Conservation (phyloP, 2,888 invertebrate genomes). For the Sphaerolaimus hirsutus region DNA sequence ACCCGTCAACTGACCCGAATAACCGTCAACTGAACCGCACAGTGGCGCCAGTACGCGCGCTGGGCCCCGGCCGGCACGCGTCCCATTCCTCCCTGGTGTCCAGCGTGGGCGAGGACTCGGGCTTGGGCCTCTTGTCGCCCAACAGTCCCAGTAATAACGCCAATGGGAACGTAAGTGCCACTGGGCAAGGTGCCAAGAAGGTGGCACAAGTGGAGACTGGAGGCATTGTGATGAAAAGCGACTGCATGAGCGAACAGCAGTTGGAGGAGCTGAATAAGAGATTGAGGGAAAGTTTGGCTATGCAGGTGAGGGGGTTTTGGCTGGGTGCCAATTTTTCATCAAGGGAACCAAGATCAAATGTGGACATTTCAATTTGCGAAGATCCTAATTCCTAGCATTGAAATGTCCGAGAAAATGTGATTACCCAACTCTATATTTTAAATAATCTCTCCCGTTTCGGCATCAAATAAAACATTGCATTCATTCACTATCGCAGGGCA, state of each 20-base stretch:
- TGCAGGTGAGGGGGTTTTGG: conserved; percentile 5
- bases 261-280: conserved; percentile 4
- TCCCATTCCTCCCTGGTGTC: conserved; percentile 3
- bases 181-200: too few relatives aligned
- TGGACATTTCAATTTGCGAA: too few relatives aligned
- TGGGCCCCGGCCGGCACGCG: not conserved
- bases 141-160: conserved; percentile 1
- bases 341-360: too few relatives aligned
- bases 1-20: too few relatives aligned
- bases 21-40: too few relatives aligned
- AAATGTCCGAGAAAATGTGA: too few relatives aligned
- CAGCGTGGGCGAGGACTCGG: conserved; percentile 4
- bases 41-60: conserved; percentile 4
- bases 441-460: too few relatives aligned
- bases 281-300: conserved; percentile 1
- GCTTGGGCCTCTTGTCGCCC: conserved; percentile 3
- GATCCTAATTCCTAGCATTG: too few relatives aligned
- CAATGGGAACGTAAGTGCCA: not conserved
- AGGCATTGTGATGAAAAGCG: conserved; percentile 5
- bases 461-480: too few relatives aligned
- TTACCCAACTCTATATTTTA: too few relatives aligned
- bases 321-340: too few relatives aligned
- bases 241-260: conserved; percentile 4
- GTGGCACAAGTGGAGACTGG: conserved; percentile 1
- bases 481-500: too few relatives aligned